Percentiles rank a stretch among this genome's conserved stretches.
Evolutionary conservation across 2,888 invertebrate species (phyloP).

Genomic region (Lithophane leautieri): DNA sequence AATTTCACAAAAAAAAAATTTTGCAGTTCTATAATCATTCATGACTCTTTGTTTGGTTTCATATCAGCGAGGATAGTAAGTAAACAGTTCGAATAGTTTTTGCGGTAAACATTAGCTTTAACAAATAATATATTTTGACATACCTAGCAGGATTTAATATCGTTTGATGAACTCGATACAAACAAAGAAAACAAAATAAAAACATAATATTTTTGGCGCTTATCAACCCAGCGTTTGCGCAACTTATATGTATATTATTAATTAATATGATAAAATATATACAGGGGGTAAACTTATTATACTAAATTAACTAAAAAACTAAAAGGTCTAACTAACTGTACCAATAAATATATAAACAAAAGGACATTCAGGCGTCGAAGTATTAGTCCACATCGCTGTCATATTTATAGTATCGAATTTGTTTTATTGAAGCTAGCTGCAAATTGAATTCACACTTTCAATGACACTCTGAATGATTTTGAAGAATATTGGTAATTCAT

Average conservation of each 20-base stretch:
- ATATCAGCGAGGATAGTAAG: background rate
- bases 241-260: background rate
- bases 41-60: background rate
- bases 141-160: background rate
- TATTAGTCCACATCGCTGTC: no score
- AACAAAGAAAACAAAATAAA: slow-evolving; percentile 9
- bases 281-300: no score
- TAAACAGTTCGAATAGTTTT: slow-evolving; percentile 13
- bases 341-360: no score
- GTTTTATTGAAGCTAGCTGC: slow-evolving; percentile 3
- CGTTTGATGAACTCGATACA: slow-evolving; percentile 14
- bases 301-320: no score
- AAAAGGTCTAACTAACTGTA: no score
- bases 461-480: no score
- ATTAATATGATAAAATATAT: no score
- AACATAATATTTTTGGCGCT: slow-evolving; percentile 9
- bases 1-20: background rate
- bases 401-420: background rate
- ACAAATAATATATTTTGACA: slow-evolving; percentile 5
- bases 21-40: no score
- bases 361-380: no score
- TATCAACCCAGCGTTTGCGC: background rate
- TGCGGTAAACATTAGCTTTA: background rate
- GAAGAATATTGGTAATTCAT: no score
- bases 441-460: no score